Evolutionary conservation across 2,797 vertebrate genomes (phyloP).

Genomic region (Paratrypauchen microcephalus): DNA sequence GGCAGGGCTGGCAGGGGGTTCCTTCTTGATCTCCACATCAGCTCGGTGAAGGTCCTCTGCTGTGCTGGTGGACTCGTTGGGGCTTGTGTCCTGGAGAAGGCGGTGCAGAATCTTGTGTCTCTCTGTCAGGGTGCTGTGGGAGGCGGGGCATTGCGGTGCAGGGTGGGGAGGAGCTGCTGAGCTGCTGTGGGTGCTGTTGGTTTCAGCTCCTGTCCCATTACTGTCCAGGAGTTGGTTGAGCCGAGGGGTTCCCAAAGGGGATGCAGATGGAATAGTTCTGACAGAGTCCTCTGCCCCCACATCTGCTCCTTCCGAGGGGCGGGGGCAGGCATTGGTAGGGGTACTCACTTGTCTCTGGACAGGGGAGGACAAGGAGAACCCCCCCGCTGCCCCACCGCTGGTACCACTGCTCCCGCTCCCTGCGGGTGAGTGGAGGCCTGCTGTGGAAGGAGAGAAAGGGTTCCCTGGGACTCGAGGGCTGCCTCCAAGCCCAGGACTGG

Average conservation of each 20-base stretch:
- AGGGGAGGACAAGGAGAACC: slow-evolving; percentile 82
- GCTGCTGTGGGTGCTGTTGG: slow-evolving; percentile 48
- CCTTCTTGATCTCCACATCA: slow-evolving; percentile 75
- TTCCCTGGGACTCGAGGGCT: slow-evolving; percentile 83
- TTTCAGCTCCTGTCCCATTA: slow-evolving; percentile 48
- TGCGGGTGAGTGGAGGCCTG: slow-evolving; percentile 71
- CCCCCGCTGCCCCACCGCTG: slow-evolving; percentile 48
- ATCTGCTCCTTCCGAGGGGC: slow-evolving; percentile 77
- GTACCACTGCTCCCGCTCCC: slow-evolving; percentile 52
- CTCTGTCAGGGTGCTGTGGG: slow-evolving; percentile 91
- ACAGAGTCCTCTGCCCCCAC: slow-evolving; percentile 73
- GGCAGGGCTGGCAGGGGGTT: slow-evolving; percentile 60
- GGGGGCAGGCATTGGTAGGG: slow-evolving; percentile 68
- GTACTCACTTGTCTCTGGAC: slow-evolving; percentile 76
- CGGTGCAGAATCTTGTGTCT: slow-evolving; percentile 93
- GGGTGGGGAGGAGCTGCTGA: slow-evolving; percentile 79
- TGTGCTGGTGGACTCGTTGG: slow-evolving; percentile 72
- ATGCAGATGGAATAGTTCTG: slow-evolving; percentile 66
- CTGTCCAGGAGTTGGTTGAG: slow-evolving; percentile 72
- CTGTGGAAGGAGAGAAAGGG: slow-evolving; percentile 87
- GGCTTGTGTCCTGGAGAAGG: slow-evolving; percentile 92
- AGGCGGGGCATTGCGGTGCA: slow-evolving; percentile 82
- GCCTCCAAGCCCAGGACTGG: slow-evolving; percentile 83
- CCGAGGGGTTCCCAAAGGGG: slow-evolving; percentile 70
- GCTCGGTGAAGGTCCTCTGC: slow-evolving; percentile 44